Evolutionary conservation across 2,113 vertebrate genomes (phyloP).

Genomic region (Columba livia): DNA sequence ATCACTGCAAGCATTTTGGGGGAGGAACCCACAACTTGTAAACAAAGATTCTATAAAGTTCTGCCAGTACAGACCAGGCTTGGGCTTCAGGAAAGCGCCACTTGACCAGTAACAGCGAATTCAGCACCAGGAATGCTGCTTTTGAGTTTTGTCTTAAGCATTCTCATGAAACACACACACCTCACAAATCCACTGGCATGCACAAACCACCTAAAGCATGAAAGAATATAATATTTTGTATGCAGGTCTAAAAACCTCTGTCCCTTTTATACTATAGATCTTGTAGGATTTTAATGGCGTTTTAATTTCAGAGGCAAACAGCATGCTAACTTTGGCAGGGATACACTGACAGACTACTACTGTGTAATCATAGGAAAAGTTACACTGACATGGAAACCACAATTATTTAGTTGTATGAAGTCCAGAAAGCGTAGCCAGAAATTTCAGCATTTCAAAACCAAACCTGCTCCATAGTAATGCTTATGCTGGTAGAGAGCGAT

Average conservation of each 20-base stretch:
- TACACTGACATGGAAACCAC: conserved; percentile 17
- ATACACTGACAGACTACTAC: not conserved
- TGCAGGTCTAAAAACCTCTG: not conserved
- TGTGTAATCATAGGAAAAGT: not conserved
- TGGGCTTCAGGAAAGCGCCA: not conserved
- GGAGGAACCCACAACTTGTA: not conserved
- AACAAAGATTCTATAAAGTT: not conserved
- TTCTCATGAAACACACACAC: not conserved
- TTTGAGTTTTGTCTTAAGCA: not conserved
- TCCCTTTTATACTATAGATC: not conserved
- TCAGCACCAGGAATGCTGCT: not conserved
- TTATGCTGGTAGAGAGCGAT: not conserved
- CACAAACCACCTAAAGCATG: not conserved
- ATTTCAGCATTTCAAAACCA: not conserved
- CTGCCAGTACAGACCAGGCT: not conserved
- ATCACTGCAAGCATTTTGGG: not conserved
- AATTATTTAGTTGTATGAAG: not conserved
- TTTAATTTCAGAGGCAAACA: not conserved
- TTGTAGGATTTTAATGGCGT: not conserved
- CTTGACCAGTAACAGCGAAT: not conserved
- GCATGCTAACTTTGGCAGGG: not conserved
- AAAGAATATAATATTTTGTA: not conserved
- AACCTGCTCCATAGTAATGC: not conserved
- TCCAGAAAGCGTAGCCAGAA: not conserved
- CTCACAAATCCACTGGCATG: not conserved